Evolutionary conservation across 2,888 invertebrate genomes (phyloP), one percentile per base, ranked within the genome.

Genomic region (Cheilosia scutellata): DNA sequence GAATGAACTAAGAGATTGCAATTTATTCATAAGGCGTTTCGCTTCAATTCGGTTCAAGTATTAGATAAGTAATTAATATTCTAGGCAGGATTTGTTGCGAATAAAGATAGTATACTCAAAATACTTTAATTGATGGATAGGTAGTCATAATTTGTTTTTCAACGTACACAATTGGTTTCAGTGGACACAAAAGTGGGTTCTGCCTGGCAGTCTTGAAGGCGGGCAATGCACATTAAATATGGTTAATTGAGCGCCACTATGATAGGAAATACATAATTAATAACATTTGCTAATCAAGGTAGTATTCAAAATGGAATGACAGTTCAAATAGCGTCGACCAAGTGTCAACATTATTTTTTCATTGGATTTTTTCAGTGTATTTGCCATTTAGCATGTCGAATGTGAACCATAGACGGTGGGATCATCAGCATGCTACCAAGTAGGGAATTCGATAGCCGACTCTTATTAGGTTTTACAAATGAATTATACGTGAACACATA

Each of bases 11-110:
- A 16, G 5, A 29, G 5, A 29, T 42, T 42, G 40, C 72, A 72
- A 51, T 62, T 51, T 44, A 74, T 53, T 63, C 25, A 7, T 13
- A 40, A 20, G 6, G 29, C 13, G 60, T 72, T 72, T 62, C 29
- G 25, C 11, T 55, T 55, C n/a, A 44, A 40, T 53, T 57, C 20
- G 31, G 57, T 57, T 70, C 42, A 20, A 11, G 31, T 57, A 31
- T 57, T 25, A 44, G 55, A 57, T 33, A 20, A n/a, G 25, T 44
- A 3, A 57, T 57, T 57, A n/a, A 4, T 16, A 70, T 70, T 70
- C 68, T 44, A 33, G 25, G 25, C 33, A 20, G 33, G 0, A 6
- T 40, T 40, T 42, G 29, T 53, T 37, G 53, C 16, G 16, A 66
- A 11, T 55, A 13, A 42, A 37, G 47, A 33, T 1, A 13, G 20